A percentile compares a stretch with the other conserved stretches of the same genome.
Evolutionary conservation across 2,797 vertebrate genomes (phyloP).

Genomic region (Pangasius mekongensis): DNA sequence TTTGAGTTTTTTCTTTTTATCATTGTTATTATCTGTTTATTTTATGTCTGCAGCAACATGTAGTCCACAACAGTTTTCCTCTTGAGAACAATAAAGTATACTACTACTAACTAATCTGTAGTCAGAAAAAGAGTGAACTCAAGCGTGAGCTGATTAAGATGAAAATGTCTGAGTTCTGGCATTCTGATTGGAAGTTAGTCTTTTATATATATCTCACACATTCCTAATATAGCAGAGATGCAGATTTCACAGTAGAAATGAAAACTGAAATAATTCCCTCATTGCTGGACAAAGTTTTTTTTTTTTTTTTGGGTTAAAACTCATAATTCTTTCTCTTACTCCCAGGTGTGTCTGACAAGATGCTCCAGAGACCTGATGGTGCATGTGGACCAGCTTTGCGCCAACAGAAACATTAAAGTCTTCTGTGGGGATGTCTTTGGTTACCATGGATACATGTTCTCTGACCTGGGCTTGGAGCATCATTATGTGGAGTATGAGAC

Average conservation of each 20-base stretch:
- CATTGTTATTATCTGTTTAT: too few relatives aligned
- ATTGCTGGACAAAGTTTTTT: not conserved
- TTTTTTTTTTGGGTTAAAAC: not conserved
- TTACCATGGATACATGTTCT: conserved; percentile 93
- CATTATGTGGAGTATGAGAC: conserved; percentile 90
- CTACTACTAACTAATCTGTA: not conserved
- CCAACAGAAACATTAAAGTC: conserved; percentile 83
- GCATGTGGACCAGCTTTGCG: conserved; percentile 86
- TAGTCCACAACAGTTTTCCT: too few relatives aligned
- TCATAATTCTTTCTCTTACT: not conserved
- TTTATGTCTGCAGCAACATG: too few relatives aligned
- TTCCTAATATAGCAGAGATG: not conserved
- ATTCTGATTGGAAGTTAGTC: not conserved
- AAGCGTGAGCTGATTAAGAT: not conserved
- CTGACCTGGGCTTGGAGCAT: conserved; percentile 85
- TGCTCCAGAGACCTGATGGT: conserved; percentile 87
- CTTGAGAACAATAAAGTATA: too few relatives aligned
- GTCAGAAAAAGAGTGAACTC: not conserved
- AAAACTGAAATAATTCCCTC: not conserved
- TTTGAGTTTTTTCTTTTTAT: too few relatives aligned
- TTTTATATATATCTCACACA: too few relatives aligned
- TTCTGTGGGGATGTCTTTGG: conserved; percentile 91
- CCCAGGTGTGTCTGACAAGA: conserved; percentile 88
- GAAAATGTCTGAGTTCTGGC: not conserved
- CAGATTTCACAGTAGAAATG: not conserved